Base-by-base conservation (phyloP, 2,113 vertebrate genomes). In the Cervus canadensis region DNA sequence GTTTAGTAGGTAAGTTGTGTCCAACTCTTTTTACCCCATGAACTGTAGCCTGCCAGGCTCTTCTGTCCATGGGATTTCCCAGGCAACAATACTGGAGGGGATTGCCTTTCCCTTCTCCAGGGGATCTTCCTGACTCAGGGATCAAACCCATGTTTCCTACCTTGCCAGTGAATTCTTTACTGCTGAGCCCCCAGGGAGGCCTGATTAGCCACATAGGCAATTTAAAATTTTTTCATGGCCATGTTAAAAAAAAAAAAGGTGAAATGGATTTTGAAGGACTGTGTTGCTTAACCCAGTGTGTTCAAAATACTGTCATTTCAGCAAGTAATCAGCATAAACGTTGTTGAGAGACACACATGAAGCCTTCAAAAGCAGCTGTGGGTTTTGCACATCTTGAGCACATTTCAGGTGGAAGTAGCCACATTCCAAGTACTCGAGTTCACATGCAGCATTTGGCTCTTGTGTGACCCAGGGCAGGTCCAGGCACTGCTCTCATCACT, bases 381-480 rank as follows among this genome's bases (percentile, higher is more conserved):
- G 48, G 45, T 57, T 71, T 62, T 87, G 43, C 30, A 50, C 4
- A 43, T 76, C 43, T 30, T 10, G 0, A 76, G 17, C 13, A 33
- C 57, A 3, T 59, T 81, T 17, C 83, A 21, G 10, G 52, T 57
- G 45, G 48, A 10, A 56, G 4, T 5, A 19, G 74, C 88, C 83
- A 33, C 23, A 2, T 50, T 82, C 36, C 3, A 13, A 5, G 25
- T 62, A 40, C 48, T 40, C 23, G 7, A 8, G n/a, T 16, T 54
- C 5, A 6, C 12, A 1, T 23, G n/a, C 7, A 2, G 71, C 83
- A 45, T 8, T 23, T 43, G 83, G 43, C 76, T 45, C 6, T 52
- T 11, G 4, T 40, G 19, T 9, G 12, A 33, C 33, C 26, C 0
- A 21, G 16, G 7, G 4, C 5, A 2, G 48, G 25, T 48, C 3